phyloP scores from a whole-genome alignment of 2,797 vertebrate genomes.

The Hapalemur alaotrensis region DNA sequence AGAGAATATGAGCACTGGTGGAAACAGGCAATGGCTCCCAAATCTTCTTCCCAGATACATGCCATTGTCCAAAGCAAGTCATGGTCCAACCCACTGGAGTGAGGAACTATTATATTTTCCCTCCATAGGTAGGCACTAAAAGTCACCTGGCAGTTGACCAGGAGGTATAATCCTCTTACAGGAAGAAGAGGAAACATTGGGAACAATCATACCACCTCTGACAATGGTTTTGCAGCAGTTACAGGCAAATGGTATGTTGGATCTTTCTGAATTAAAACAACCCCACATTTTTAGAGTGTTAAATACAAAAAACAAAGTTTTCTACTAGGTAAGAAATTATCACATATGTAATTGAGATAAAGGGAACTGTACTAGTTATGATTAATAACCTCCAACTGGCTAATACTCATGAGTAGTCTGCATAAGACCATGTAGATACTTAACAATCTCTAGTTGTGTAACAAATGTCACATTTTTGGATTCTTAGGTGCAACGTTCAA shows the following conservation, averaged over 20 bases:
- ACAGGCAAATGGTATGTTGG: neutral
- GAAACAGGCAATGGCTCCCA: neutral
- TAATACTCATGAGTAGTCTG: neutral
- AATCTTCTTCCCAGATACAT: neutral
- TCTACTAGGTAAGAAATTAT: neutral
- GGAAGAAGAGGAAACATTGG: neutral
- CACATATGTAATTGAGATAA: neutral
- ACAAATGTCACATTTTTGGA: neutral
- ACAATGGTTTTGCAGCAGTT: neutral
- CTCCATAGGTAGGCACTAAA: neutral
- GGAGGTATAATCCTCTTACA: neutral
- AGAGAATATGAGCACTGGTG: neutral
- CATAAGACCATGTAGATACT: neutral
- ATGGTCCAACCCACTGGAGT: neutral
- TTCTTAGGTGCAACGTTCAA: neutral
- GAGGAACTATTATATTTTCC: neutral
- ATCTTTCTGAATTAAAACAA: conserved; percentile 15
- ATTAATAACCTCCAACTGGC: neutral
- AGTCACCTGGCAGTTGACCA: neutral
- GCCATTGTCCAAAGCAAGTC: neutral
- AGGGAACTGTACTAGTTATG: neutral
- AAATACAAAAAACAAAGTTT: neutral
- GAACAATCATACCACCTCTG: neutral
- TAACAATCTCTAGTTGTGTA: neutral
- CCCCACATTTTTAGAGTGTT: neutral